Evolutionary conservation across 1,140 invertebrate species (phyloP), one percentile per base, ranked within the genome.

Genomic region (Drosophila pachea): DNA sequence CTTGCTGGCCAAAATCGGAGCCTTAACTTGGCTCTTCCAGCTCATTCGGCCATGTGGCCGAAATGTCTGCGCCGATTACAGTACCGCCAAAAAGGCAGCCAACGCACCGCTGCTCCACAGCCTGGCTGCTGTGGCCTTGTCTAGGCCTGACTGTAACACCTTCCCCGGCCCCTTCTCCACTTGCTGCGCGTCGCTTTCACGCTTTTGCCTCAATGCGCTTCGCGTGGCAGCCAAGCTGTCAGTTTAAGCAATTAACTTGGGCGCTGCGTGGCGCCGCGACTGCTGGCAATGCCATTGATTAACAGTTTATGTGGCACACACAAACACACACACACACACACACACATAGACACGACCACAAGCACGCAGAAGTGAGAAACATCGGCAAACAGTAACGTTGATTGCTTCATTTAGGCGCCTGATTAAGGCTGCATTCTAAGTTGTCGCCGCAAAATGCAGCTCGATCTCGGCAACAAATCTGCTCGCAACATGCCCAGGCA

Each of bases 131-230:
- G 35, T 56, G 31, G 4, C 36, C 29, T 7, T 11, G 12, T 31
- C 55, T 35, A n/a, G 31, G 32, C 14, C 43, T 22, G 33, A 11
- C 8, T 7, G 0, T 5, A 48, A 3, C 1, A 5, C 29, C 4
- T 31, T 8, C n/a, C 12, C 31, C 31, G 0, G 7, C 29, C 29
- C 2, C 29, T n/a, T 7, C 16, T 22, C 22, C 5, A 8, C 16
- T 9, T 5, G 22, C 7, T n/a, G 9, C 35, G 11, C 22, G 12
- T 9, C 74, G 71, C 59, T 74, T 83, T 78, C 78, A 82, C 74
- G 78, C 78, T 68, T 72, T 48, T 66, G 78, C 59, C 74, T 67
- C 77, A 81, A 65, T 81, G 78, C 78, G 77, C 78, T 61, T 50
- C 64, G 70, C 33, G 50, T 63, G 61, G 49, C 63, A 72, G 60